A percentile compares a stretch with the other conserved stretches of the same genome.
Conservation (phyloP, 2,888 invertebrate species). For the Oligia latruncula region DNA sequence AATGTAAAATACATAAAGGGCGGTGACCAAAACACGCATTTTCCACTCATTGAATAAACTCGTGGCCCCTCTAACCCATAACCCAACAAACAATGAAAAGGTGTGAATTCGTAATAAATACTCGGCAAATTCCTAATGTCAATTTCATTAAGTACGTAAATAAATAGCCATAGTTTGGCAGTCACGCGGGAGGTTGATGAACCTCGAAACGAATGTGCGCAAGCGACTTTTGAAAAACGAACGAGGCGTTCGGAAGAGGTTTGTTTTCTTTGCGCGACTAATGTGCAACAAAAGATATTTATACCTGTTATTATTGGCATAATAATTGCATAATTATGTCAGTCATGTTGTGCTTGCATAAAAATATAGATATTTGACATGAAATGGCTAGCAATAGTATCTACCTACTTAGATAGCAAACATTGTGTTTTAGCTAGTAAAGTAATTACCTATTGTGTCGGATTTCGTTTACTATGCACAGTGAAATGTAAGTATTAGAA, state of each 20-base stretch:
- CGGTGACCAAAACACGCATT: constrained; percentile 18
- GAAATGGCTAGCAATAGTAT: neutral
- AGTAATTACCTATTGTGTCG: constrained; percentile 10
- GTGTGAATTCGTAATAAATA: constrained; percentile 62
- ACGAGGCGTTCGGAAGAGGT: constrained; percentile 30
- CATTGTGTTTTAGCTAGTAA: constrained; percentile 22
- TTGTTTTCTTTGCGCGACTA: constrained; percentile 49
- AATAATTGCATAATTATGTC: constrained; percentile 22
- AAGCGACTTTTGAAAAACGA: constrained; percentile 35
- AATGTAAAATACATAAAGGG: constrained; percentile 10
- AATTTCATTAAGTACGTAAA: constrained; percentile 56
- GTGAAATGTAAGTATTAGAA: neutral
- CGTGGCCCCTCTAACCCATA: constrained; percentile 25
- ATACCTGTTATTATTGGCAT: constrained; percentile 20
- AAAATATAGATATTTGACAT: constrained; percentile 25
- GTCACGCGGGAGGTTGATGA: constrained; percentile 61
- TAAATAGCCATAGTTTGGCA: constrained; percentile 56
- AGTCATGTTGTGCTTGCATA: constrained; percentile 32
- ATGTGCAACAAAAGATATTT: constrained; percentile 54
- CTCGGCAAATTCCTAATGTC: constrained; percentile 58
- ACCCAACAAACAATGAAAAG: constrained; percentile 43
- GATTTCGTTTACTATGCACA: constrained; percentile 11
- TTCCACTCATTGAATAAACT: constrained; percentile 7
- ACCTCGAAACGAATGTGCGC: constrained; percentile 50
- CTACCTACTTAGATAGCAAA: constrained; percentile 1